Evolutionary conservation across 2,113 vertebrate species (phyloP), one percentile per base, ranked within the genome.

Genomic region (Mormyrus iriodes): DNA sequence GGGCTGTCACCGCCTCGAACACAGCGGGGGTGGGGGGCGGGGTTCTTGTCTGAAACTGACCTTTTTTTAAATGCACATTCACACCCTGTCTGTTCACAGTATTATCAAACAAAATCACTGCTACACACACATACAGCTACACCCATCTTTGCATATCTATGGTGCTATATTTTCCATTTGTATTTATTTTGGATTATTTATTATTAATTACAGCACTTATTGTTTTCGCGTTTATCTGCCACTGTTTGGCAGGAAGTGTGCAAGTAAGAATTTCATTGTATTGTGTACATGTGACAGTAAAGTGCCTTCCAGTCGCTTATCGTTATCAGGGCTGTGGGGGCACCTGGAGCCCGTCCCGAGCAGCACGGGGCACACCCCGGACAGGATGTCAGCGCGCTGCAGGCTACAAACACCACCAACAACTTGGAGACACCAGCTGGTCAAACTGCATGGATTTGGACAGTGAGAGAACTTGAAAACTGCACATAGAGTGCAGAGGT

Each of bases 21-120:
- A 13, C 10, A 13, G 65, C 27, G 9, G 65, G 27, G 27, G 4
- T 0, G 53, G 90, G 0, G 0, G 49, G 58, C 3, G 39, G 90
- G 90, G 82, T 83, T 89, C n/a, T 15, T 24, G 88, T 90, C 82
- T 87, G 89, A 91, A 73, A 87, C 55, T 55, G 49, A 88, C 61
- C 76, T 87, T 44, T 83, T 87, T 46, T 46, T 31, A 69, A 89
- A 86, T 88, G 48, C 42, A 55, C 55, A 35, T 48, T 89, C 73
- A 21, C 58, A 84, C 42, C 49, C 61, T 15, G 35, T 21, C 19
- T 27, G 79, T 86, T 4, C 42, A 10, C 19, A 51, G 35, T 17
- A 15, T 24, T 87, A 69, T n/a, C 39, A 51, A 65, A 85, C 61
- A 88, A 39, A 42, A 76, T 35, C 27, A 76, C 27, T 17, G 35